Base-by-base conservation (phyloP, 2,113 vertebrate genomes). In the Oxyura jamaicensis region DNA sequence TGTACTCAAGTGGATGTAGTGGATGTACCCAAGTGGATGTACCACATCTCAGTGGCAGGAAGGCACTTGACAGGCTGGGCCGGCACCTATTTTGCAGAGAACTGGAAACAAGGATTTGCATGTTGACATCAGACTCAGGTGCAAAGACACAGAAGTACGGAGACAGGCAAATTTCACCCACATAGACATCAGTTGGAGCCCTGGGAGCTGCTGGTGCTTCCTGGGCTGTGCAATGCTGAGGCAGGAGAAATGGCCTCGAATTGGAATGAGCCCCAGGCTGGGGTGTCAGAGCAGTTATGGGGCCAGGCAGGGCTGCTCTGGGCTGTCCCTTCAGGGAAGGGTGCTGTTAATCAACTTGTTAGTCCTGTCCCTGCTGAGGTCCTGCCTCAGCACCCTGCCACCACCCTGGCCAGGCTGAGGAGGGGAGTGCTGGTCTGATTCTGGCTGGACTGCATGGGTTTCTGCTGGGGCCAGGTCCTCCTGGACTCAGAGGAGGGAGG, bases 221-320 rank as follows among this genome's bases (percentile, higher is more conserved):
- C 17, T 0, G 1, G 12, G 50, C 52, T 21, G 6, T 17, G 31
- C 0, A 1, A 35, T 10, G 35, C 6, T 35, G 31, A 50, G n/a
- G 23, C 58, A 33, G 16, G 8, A 85, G 67, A 80, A 73, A 36
- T 1, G 2, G 41, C 53, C 25, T 22, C 23, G 13, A 29, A 0
- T 2, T 23, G 65, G 58, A 84, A 90, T 67, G 63, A 60, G 35
- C 58, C 58, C 18, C 0, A 0, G 83, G 63, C 33, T n/a, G 29
- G 63, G 44, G 75, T 39, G 58, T 60, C 41, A 26, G 31, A 53
- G 63, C 31, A 15, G 11, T 42, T 1, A 2, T 26, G 62, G 68
- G 59, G 18, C 12, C 16, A 46, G 22, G 35, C 36, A 48, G 59
- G 19, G 53, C 52, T 72, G 58, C 65, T 72, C 17, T 13, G 2